Base-by-base conservation (phyloP, 1,140 invertebrate genomes). In the Calliphora vicina region DNA sequence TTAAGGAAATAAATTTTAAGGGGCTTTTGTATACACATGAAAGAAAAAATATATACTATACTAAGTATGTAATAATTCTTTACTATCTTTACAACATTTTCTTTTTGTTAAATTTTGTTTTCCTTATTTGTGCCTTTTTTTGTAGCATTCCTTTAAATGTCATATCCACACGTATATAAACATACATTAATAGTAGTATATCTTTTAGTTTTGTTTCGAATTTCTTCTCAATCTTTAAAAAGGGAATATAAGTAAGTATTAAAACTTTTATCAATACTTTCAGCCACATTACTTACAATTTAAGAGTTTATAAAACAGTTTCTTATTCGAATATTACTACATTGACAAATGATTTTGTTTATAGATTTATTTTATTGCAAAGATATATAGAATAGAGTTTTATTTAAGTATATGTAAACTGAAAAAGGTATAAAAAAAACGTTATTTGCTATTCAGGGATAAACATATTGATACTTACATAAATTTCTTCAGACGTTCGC, bases 1-100 rank as follows among this genome's bases (percentile, higher is more conserved):
- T 67, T 67, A 67, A 67, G n/a, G 61, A 67, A 23, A 67, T 67
- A 67, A 67, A 67, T 67, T 67, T 67, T 67, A 67, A 67, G 61
- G 50, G 61, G 61, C 61, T 67, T 67, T 67, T 67, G 61, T 67
- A 25, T 23, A 67, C 61, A 10, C 20, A 67, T 23, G n/a, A 67
- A 67, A 67, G 61, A 12, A 23, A 67, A 20, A 67, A n/a, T n/a
- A n/a, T n/a, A n/a, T n/a, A n/a, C n/a, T n/a, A 67, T 67, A 67
- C 61, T 67, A 67, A 67, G 61, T 8, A 67, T 67, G 61, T 67
- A 67, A 67, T 67, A 67, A 67, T 67, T 67, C 61, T 67, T 67
- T 67, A 67, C 61, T 67, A 67, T 67, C 61, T 67, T 67, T 23
- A 67, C 61, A 67, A 67, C 6, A 25, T 17, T 67, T 23, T 23